Evolutionary conservation across 2,888 invertebrate genomes (phyloP).

Genomic region (Emmelina monodactyla): DNA sequence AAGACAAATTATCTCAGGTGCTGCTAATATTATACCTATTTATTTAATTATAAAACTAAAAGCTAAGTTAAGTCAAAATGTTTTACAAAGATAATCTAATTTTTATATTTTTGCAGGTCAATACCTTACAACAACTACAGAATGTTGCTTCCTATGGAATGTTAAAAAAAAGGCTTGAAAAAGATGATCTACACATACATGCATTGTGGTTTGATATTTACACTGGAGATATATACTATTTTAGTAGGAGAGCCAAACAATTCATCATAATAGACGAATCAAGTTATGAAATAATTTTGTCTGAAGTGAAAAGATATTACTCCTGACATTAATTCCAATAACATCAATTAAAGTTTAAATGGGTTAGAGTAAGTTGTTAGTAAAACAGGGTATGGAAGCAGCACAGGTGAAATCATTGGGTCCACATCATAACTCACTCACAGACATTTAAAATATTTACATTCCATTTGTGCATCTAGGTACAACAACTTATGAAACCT

Average conservation of each 20-base stretch:
- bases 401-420: too few species aligned
- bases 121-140: slow-evolving; percentile 90
- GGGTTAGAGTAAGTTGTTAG: too few species aligned
- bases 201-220: slow-evolving; percentile 98
- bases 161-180: slow-evolving; percentile 80
- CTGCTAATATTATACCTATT: background rate
- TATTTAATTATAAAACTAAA: too few species aligned
- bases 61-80: too few species aligned
- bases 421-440: too few species aligned
- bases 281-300: slow-evolving; percentile 75
- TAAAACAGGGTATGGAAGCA: too few species aligned
- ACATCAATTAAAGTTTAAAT: too few species aligned
- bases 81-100: background rate
- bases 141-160: slow-evolving; percentile 94
- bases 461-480: too few species aligned
- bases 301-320: slow-evolving; percentile 82
- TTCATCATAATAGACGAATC: slow-evolving; percentile 89
- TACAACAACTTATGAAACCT: too few species aligned
- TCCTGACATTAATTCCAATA: too few species aligned
- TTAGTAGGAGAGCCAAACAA: slow-evolving; percentile 84
- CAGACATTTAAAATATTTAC: too few species aligned
- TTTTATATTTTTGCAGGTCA: slow-evolving; percentile 66
- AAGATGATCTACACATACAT: slow-evolving; percentile 85
- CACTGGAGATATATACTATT: slow-evolving; percentile 94
- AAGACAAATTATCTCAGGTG: slow-evolving; percentile 95